Evolutionary conservation across 2,113 vertebrate genomes (phyloP).

Genomic region (Chauna torquata): DNA sequence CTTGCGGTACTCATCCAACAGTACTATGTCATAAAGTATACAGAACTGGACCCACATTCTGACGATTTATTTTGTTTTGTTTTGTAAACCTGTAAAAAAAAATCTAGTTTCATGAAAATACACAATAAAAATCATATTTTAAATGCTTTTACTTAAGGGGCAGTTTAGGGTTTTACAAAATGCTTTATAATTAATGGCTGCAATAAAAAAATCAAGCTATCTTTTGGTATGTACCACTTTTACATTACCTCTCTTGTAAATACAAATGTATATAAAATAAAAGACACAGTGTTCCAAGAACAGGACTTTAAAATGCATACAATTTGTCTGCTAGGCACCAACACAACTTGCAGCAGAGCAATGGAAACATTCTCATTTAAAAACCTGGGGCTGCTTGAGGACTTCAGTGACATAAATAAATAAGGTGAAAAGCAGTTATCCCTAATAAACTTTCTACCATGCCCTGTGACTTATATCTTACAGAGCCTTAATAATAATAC

Average conservation of each 20-base stretch:
- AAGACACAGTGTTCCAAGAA: background rate
- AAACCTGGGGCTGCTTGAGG: background rate
- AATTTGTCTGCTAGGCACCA: background rate
- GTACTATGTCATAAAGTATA: background rate
- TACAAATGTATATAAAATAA: background rate
- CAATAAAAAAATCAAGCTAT: background rate
- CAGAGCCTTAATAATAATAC: background rate
- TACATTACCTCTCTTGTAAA: background rate
- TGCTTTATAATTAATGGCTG: background rate
- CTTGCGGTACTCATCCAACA: background rate
- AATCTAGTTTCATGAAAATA: background rate
- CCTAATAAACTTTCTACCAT: background rate
- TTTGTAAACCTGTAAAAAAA: background rate
- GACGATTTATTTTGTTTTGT: background rate
- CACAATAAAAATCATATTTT: background rate
- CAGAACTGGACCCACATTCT: background rate
- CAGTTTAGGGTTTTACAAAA: background rate
- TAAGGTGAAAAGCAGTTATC: background rate
- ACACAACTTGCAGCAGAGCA: background rate
- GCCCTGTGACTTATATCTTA: background rate
- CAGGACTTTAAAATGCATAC: background rate
- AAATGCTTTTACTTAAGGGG: background rate
- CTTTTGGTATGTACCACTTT: background rate
- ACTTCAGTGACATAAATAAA: background rate
- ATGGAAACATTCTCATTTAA: background rate